Evolutionary conservation across 2,888 invertebrate genomes (phyloP).

Genomic region (Timandra comae): DNA sequence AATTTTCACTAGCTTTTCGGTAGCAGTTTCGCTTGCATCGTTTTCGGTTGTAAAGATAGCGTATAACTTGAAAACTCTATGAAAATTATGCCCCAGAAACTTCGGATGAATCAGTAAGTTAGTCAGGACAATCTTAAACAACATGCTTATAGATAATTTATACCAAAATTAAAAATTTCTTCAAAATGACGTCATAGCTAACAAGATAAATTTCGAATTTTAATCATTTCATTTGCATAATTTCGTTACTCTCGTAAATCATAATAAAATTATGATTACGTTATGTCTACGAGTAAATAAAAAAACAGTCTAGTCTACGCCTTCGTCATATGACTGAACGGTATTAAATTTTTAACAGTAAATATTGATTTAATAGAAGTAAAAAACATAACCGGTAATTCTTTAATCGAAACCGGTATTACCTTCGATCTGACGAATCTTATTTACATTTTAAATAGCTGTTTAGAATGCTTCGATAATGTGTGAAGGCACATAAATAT

Average conservation of each 20-base stretch:
- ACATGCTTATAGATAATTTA: too few species aligned
- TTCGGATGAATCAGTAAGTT: too few species aligned
- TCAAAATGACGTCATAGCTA: too few species aligned
- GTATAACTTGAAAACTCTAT: background rate
- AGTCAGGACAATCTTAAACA: too few species aligned
- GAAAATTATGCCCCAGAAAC: too few species aligned
- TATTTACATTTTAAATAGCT: background rate
- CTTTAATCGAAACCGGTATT: constrained; percentile 10
- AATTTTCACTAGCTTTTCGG: too few species aligned
- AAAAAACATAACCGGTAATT: constrained; percentile 11
- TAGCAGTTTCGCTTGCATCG: background rate
- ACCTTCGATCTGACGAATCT: constrained; percentile 1
- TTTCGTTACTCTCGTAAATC: too few species aligned
- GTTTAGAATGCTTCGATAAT: background rate
- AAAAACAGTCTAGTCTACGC: constrained; percentile 1
- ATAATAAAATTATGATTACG: constrained; percentile 3
- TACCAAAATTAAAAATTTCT: too few species aligned
- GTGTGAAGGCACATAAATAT: constrained; percentile 1
- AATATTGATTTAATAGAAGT: constrained; percentile 19
- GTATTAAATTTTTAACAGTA: constrained; percentile 17
- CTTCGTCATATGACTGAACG: constrained; percentile 4
- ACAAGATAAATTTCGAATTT: too few species aligned
- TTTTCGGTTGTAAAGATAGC: background rate
- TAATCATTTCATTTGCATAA: too few species aligned
- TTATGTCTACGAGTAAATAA: constrained; percentile 1